phyloP scores from a whole-genome alignment of 2,113 vertebrate species.

The Setophaga kirtlandii region DNA sequence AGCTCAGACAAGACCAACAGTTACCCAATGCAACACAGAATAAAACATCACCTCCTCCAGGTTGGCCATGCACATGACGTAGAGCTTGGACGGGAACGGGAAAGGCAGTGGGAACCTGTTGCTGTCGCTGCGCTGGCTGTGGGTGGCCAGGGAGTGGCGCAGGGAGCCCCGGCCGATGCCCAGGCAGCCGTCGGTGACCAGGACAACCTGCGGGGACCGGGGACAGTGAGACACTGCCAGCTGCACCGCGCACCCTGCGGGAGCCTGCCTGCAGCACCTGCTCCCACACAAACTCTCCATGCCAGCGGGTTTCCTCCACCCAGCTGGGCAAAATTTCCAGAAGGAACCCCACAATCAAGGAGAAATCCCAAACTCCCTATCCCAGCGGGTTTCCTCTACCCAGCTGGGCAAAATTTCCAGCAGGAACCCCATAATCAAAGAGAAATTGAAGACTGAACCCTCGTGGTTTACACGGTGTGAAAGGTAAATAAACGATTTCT shows the following conservation, averaged over 20 bases:
- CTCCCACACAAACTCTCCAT: not conserved
- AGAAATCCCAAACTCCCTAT: not conserved
- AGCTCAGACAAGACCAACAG: not conserved
- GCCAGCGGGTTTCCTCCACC: rapidly evolving
- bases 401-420: not conserved
- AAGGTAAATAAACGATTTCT: not conserved
- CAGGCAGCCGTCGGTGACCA: slow-evolving; percentile 94
- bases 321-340: not conserved
- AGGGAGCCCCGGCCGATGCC: slow-evolving; percentile 95
- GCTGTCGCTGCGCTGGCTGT: slow-evolving; percentile 86
- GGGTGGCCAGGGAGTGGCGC: slow-evolving; percentile 87
- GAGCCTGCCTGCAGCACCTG: not conserved
- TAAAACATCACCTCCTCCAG: slow-evolving; percentile 87
- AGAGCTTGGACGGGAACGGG: slow-evolving; percentile 92
- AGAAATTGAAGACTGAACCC: not conserved
- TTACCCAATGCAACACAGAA: not conserved
- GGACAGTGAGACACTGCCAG: not conserved
- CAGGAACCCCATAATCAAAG: not conserved
- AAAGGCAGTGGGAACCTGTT: slow-evolving; percentile 95
- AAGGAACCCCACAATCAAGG: not conserved
- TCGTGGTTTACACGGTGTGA: not conserved
- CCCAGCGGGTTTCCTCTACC: rapidly evolving
- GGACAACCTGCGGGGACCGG: slow-evolving; percentile 81
- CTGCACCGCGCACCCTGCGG: not conserved
- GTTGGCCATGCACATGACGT: slow-evolving; percentile 95